A percentile compares a stretch with the other conserved stretches of the same genome.
These are phyloP conservation scores for Drosophila lacertosa DNA, from an alignment of 1,140 invertebrate species.

Conservation along the genomic window DNA sequence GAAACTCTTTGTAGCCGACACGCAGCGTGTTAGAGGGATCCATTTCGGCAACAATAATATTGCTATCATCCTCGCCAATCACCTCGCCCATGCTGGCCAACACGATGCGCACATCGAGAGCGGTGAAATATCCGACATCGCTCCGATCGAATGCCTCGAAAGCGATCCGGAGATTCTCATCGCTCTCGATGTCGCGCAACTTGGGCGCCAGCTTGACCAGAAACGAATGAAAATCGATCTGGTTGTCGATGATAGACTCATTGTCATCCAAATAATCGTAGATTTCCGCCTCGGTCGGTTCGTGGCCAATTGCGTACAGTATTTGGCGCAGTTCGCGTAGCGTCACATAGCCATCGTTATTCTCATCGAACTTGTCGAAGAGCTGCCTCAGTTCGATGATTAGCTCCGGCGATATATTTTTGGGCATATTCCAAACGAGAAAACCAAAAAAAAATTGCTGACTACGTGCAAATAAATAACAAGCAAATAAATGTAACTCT, in stretches of 20 bases:
- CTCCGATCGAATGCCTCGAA: conserved; percentile 43
- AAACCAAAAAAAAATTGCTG: conserved; percentile 3
- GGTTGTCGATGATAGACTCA: not conserved
- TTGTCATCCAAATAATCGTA: conserved; percentile 39
- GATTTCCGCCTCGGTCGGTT: conserved; percentile 54
- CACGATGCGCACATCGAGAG: conserved; percentile 34
- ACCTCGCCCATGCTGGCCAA: conserved; percentile 33
- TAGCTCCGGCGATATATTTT: conserved; percentile 10
- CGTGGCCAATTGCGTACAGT: conserved; percentile 24
- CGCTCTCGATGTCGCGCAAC: conserved; percentile 22
- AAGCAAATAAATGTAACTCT: conserved; percentile 14
- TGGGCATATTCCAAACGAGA: not conserved
- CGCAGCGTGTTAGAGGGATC: conserved; percentile 7
- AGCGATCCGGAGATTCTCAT: conserved; percentile 17
- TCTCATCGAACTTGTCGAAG: conserved; percentile 32
- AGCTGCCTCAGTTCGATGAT: conserved; percentile 29
- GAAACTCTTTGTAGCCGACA: conserved; percentile 39
- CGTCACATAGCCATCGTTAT: conserved; percentile 22
- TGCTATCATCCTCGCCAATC: conserved; percentile 30
- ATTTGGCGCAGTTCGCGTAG: conserved; percentile 28
- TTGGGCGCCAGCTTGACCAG: conserved; percentile 22
- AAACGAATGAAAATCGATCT: conserved; percentile 12
- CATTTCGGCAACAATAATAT: conserved; percentile 25
- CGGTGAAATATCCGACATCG: conserved; percentile 21
- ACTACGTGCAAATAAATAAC: not conserved